Base-by-base conservation (phyloP, 2,113 vertebrate genomes). In the Dicrurus megarhynchus region DNA sequence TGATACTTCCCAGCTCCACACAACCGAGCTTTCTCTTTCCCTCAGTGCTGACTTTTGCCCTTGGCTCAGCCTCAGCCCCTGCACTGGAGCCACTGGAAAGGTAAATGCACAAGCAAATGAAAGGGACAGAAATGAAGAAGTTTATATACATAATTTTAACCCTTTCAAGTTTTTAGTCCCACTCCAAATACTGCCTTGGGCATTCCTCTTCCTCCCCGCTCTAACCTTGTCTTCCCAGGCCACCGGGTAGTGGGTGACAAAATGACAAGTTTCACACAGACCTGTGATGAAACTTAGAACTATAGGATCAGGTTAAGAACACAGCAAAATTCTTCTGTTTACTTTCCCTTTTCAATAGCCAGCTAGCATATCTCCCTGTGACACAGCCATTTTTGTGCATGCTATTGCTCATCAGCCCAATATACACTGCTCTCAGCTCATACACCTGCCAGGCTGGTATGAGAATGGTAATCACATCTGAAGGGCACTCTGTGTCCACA, bases 221-320 rank as follows among this genome's bases (percentile, higher is more conserved):
- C 26, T 22, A 60, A 74, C 53, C 27, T 49, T 53, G 33, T n/a
- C 50, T 67, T 67, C 19, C 16, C n/a, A 85, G 26, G 70, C 47
- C 42, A 67, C 24, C 0, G 0, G 20, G 79, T 33, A 53, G 24
- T 19, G 42, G 52, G 16, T 15, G 21, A 59, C 26, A 53, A 50
- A 81, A 87, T 1, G 27, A 18, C 33, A 82, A 47, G 21, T 93
- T 56, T 80, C 46, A 68, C 3, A 28, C 0, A 0, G 28, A 55
- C 32, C 35, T 14, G n/a, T 16, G 24, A 70, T 37, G 57, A 75
- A 57, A 71, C 63, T 39, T 46, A 24, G 35, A 61, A 57, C 6
- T 37, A 42, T 27, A 33, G 41, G 16, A 60, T 28, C 18, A 71
- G 4, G 15, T 68, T 75, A 84, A 71, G 49, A 56, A 56, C 44